Evolutionary conservation across 1,140 invertebrate genomes (phyloP).

Genomic region (Zophobas morio): DNA sequence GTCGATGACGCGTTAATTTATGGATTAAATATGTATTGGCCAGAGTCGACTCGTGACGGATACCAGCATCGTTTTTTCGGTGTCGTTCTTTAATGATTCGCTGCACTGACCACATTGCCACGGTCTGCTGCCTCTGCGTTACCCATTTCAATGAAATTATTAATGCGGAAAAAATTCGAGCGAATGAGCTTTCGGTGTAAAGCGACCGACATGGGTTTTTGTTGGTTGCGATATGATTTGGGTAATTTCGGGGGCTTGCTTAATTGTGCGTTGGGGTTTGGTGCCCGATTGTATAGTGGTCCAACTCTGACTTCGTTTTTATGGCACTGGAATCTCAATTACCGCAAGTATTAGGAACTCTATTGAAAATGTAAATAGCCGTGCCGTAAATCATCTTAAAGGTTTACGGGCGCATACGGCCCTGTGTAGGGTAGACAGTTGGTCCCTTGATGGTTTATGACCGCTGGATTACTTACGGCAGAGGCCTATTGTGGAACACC

Average conservation of each 20-base stretch:
- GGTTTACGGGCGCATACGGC: too few relatives aligned
- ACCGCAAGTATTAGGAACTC: too few relatives aligned
- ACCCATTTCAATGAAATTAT: constrained; percentile 1
- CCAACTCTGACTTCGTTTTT: not conserved
- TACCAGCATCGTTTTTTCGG: not conserved
- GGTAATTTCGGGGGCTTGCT: constrained; percentile 9
- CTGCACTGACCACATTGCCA: not conserved
- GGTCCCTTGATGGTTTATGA: too few relatives aligned
- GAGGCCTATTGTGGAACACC: too few relatives aligned
- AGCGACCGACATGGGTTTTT: constrained; percentile 10
- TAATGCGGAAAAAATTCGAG: constrained; percentile 9
- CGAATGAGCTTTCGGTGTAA: not conserved
- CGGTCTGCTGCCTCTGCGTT: constrained; percentile 7
- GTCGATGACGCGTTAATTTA: too few relatives aligned
- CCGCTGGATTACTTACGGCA: too few relatives aligned
- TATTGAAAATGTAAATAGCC: too few relatives aligned
- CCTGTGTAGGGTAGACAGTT: too few relatives aligned
- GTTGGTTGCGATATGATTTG: constrained; percentile 2
- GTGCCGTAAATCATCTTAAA: too few relatives aligned
- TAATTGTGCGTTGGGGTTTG: constrained; percentile 3
- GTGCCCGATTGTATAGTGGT: not conserved
- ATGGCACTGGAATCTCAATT: not conserved
- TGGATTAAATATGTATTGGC: too few relatives aligned
- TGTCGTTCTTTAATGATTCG: not conserved
- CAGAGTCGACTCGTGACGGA: too few relatives aligned